Conservation (phyloP, 2,113 vertebrate species). For the Speoplatyrhinus poulsoni region DNA sequence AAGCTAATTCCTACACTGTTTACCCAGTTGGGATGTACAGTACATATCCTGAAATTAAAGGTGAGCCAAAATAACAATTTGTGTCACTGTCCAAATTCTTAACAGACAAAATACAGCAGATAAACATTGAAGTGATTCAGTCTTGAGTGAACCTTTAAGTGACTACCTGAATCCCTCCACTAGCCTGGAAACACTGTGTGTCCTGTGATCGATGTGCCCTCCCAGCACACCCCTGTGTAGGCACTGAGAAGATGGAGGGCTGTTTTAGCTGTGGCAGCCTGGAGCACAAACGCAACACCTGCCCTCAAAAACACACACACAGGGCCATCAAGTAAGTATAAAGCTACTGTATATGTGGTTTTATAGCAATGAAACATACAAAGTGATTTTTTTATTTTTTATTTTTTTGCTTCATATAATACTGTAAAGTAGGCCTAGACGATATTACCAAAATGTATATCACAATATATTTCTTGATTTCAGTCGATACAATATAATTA, state of each 20-base stretch:
- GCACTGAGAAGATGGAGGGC: constrained; percentile 45
- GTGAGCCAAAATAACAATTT: not conserved
- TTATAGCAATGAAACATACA: not conserved
- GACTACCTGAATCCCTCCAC: constrained; percentile 2
- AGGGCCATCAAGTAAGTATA: constrained; percentile 37
- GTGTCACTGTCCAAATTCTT: not conserved
- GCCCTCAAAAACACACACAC: constrained; percentile 60
- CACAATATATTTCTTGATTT: too few relatives aligned
- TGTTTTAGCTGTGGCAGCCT: constrained; percentile 86
- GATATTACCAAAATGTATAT: too few relatives aligned
- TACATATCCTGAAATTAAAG: not conserved
- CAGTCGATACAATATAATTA: too few relatives aligned
- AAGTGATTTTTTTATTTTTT: too few relatives aligned
- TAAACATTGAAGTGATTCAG: not conserved
- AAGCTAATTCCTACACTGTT: too few relatives aligned
- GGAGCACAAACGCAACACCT: constrained; percentile 84
- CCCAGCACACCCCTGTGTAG: constrained; percentile 77
- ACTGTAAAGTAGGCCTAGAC: too few relatives aligned
- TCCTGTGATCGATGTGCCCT: constrained; percentile 82
- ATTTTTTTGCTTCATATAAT: not conserved
- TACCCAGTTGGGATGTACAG: too few relatives aligned
- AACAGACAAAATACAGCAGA: not conserved
- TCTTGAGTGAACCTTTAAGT: not conserved
- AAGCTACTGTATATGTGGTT: not conserved
- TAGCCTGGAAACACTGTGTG: constrained; percentile 91